phyloP scores from a whole-genome alignment of 2,888 invertebrate genomes.

The Silvanus unidentatus region DNA sequence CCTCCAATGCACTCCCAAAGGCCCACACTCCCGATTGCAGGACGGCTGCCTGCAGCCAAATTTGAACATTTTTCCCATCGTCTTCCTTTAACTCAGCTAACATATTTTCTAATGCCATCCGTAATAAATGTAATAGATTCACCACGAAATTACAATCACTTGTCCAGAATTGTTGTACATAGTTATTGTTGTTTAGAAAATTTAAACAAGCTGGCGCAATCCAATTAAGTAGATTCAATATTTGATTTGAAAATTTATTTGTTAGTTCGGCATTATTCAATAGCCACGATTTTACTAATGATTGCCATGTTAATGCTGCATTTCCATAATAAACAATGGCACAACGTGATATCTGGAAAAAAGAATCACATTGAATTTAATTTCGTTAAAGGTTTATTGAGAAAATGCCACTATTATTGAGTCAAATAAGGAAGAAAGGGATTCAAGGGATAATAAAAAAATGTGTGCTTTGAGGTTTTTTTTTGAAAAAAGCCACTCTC shows the following conservation, averaged over 20 bases:
- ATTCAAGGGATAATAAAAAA: too few relatives aligned
- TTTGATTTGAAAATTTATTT: conserved; percentile 8
- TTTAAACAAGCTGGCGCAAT: conserved; percentile 51
- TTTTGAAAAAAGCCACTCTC: too few relatives aligned
- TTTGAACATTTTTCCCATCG: conserved; percentile 45
- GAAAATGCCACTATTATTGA: too few relatives aligned
- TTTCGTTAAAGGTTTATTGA: too few relatives aligned
- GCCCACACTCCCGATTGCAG: conserved; percentile 67
- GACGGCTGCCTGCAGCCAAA: conserved; percentile 51
- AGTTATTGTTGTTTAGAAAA: conserved; percentile 47
- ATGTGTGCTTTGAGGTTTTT: too few relatives aligned
- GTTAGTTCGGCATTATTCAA: conserved; percentile 26
- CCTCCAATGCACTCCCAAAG: conserved; percentile 59
- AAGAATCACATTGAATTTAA: conserved; percentile 3
- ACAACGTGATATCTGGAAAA: conserved; percentile 52
- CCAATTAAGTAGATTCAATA: conserved; percentile 49
- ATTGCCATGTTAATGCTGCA: conserved; percentile 51
- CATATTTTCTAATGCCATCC: conserved; percentile 40
- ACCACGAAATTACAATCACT: conserved; percentile 40
- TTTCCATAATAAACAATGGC: conserved; percentile 59
- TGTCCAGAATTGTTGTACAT: conserved; percentile 39
- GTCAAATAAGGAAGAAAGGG: too few relatives aligned
- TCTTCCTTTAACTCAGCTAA: conserved; percentile 32
- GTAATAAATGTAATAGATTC: conserved; percentile 38
- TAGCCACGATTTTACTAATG: conserved; percentile 50